Evolutionary conservation across 2,113 vertebrate genomes (phyloP).

Genomic region (rabbit (Oryctolagus cuniculus)): mOryCun1.1 NC_091432.1:46080001-46080500

Average conservation of each 20-base stretch:
- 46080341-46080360: background rate
- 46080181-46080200: background rate
- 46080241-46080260: constrained; percentile 39
- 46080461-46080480: constrained; percentile 72
- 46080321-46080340: background rate
- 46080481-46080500: constrained; percentile 49
- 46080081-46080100: background rate
- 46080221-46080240: background rate
- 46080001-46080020: no score
- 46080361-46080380: background rate
- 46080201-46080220: background rate
- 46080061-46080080: background rate
- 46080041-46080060: constrained; percentile 20
- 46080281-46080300: background rate
- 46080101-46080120: background rate
- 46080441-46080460: constrained; percentile 19
- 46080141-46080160: constrained; percentile 21
- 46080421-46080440: constrained; percentile 39
- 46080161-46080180: background rate
- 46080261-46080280: background rate
- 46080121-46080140: background rate
- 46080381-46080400: background rate
- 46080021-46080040: background rate
- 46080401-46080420: background rate
- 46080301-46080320: background rate